Conservation (phyloP, 2,888 invertebrate species). For the Drymonia ruficornis region DNA sequence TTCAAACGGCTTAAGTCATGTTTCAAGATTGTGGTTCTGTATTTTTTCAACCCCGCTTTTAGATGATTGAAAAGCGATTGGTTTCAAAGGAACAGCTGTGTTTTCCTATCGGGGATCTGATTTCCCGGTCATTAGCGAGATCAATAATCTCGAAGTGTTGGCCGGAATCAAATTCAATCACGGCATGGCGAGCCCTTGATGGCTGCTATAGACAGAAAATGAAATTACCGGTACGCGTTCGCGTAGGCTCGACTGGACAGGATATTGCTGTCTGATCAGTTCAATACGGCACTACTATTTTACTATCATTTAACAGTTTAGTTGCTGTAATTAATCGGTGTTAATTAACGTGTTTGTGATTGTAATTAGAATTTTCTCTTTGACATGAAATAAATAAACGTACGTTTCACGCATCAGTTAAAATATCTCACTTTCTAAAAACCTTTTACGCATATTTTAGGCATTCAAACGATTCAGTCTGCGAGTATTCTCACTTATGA, state of each 20-base stretch:
- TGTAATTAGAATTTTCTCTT: not conserved
- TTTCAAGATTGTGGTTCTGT: not conserved
- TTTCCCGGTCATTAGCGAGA: conserved; percentile 58
- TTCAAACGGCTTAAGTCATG: conserved; percentile 1
- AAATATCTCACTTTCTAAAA: conserved; percentile 50
- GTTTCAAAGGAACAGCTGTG: conserved; percentile 55
- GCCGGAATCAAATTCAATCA: conserved; percentile 49
- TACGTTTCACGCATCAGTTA: conserved; percentile 38
- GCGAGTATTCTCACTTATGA: conserved; percentile 38
- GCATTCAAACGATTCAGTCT: conserved; percentile 32
- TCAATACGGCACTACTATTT: conserved; percentile 33
- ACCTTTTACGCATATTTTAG: conserved; percentile 35
- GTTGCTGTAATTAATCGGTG: not conserved
- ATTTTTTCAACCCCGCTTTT: conserved; percentile 40
- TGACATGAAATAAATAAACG: conserved; percentile 8
- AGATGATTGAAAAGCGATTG: conserved; percentile 60
- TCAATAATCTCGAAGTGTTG: conserved; percentile 37
- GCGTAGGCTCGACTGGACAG: conserved; percentile 53
- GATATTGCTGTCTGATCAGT: conserved; percentile 65
- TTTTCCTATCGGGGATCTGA: conserved; percentile 54
- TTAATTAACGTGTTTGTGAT: not conserved
- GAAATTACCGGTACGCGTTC: conserved; percentile 46
- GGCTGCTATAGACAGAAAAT: conserved; percentile 46
- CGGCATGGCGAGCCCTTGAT: conserved; percentile 27
- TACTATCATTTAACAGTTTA: conserved; percentile 32